Evolutionary conservation across 1,140 invertebrate genomes (phyloP), one percentile per base, ranked within the genome.

Genomic region (Calycopis cecrops): DNA sequence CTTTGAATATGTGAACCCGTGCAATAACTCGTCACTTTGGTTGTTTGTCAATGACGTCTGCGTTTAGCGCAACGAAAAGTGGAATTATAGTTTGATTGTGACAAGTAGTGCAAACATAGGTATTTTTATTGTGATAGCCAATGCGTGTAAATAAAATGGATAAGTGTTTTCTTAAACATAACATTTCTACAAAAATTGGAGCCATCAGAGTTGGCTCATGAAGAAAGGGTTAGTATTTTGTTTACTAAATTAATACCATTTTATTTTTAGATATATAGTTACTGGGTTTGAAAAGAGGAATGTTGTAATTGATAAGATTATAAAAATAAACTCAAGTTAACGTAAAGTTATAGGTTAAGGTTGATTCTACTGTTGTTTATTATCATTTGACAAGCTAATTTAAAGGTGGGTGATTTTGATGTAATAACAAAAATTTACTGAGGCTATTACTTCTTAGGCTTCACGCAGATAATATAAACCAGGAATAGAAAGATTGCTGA

Each of bases 11-110:
- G 80, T 81, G 79, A 80, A 76, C 65, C 76, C 71, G 78, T 83
- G 79, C 78, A 78, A 82, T 81, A 82, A 62, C 74, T 84, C 80
- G 73, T 78, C 79, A 79, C 74, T 85, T 79, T 62, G 72, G 78
- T 86, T 86, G 83, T 86, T 86, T 86, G 83, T 83, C 81, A 85
- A 79, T 86, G 83, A 86, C 83, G 83, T 86, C 76, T 86, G 73
- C 81, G 81, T 83, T 86, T 83, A 86, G 83, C 78, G 79, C 80
- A 81, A 79, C 79, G 73, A 86, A 86, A 81, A 86, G 80, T 83
- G 76, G 80, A 86, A 75, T 83, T 86, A 81, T 83, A 80, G 71
- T 84, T 86, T 79, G 71, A 83, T 84, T 81, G 77, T 84, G 80
- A 86, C 80, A 83, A 84, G 68, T 79, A 77, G 78, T 84, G 80